Base-by-base conservation (phyloP, 1,140 invertebrate species). In the Zeugodacus cucurbitae region DNA sequence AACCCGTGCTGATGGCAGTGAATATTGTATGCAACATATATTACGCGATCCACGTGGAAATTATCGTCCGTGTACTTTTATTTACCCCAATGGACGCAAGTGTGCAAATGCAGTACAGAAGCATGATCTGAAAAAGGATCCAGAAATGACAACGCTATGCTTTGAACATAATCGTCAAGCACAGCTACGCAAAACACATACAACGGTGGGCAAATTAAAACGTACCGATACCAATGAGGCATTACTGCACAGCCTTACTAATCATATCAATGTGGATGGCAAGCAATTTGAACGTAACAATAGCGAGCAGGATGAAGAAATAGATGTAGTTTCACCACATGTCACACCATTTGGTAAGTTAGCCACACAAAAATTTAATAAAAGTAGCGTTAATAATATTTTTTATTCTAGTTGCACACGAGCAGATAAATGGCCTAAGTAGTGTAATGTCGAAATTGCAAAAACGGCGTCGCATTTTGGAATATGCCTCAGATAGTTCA, bases 1-100 rank as follows among this genome's bases (percentile, higher is more conserved):
- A 87, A 93, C 94, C 87, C 93, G 95, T 48, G 90, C 97, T 0
- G 96, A 97, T 67, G 95, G 95, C 20, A 97, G 95, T 91, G 95
- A 96, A 10, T 98, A 95, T 93, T 98, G 97, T 91, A 91, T 95
- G 1, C 95, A 95, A 85, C 97, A 98, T 90, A 97, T 98, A 89
- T 94, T 98, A 22, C 96, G 97, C 91, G 97, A 98, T 94, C 95
- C 96, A 88, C 95, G 93, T 90, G 96, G 96, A 10, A 97, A 97
- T 26, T 98, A 95, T 90, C 96, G 96, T 91, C 97, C 96, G 90
- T 98, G 97, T 93, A 94, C 94, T 57, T 97, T 95, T 91, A 94
- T 96, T 0, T 97, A 96, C 88, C 94, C 95, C 34, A 97, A 96
- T 91, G 96, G 96, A 0, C 95, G 96, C 89, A 95, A 96, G 91